Percentiles rank a stretch among this genome's conserved stretches.
Evolutionary conservation across 1,140 invertebrate genomes (phyloP).

Genomic region (Drosophila kepulauana): DNA sequence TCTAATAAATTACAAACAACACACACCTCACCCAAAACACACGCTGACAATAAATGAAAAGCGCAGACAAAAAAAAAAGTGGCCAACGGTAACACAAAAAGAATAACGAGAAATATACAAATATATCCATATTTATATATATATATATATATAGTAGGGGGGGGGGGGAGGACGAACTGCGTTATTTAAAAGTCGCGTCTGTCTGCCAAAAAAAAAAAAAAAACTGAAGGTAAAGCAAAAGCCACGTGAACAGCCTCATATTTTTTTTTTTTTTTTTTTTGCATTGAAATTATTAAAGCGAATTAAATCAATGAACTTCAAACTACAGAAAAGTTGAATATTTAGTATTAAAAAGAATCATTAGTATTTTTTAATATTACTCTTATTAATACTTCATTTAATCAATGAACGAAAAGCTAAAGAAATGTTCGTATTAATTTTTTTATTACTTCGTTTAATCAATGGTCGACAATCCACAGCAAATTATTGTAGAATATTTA

Average conservation of each 20-base stretch:
- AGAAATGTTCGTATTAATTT: too few relatives aligned
- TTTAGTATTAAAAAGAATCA: too few relatives aligned
- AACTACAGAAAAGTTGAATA: background rate
- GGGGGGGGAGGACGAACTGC: constrained; percentile 4
- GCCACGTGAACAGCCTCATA: background rate
- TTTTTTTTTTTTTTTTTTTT: too few relatives aligned
- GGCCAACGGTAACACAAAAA: constrained; percentile 43
- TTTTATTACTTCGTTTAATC: too few relatives aligned
- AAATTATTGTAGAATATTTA: too few relatives aligned
- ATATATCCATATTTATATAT: constrained; percentile 35
- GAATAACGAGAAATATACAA: constrained; percentile 42
- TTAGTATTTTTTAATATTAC: too few relatives aligned
- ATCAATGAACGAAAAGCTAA: too few relatives aligned
- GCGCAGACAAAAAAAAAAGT: constrained; percentile 69
- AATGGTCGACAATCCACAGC: too few relatives aligned
- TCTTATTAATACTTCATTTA: too few relatives aligned
- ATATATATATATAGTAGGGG: background rate
- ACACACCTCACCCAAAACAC: constrained; percentile 16
- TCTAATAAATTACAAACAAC: constrained; percentile 81
- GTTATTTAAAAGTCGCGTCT: constrained; percentile 50
- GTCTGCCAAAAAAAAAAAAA: constrained; percentile 37
- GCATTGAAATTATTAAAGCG: background rate
- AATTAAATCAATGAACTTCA: background rate
- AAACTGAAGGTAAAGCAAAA: constrained; percentile 9
- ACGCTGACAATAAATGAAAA: constrained; percentile 61